These are phyloP conservation scores for Ypsolopha sequella DNA, from an alignment of 2,888 invertebrate species.

Conservation along the genomic window DNA sequence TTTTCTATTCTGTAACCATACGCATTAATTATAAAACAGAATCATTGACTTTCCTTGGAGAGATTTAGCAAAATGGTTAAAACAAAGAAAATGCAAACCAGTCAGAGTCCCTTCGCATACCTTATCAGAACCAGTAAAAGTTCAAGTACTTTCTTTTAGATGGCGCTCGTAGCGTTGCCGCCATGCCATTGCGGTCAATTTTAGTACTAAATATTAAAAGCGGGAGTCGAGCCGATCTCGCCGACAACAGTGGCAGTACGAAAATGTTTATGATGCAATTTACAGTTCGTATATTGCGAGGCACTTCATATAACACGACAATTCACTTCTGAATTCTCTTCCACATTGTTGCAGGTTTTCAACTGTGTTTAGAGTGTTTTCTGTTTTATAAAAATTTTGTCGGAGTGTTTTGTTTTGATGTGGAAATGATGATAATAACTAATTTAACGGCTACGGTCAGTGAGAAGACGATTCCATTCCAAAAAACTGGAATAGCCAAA, in stretches of 20 bases:
- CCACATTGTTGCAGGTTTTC: neutral
- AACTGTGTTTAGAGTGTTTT: too few relatives aligned
- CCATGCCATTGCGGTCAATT: conserved; percentile 16
- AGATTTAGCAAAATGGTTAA: neutral
- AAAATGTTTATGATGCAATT: conserved; percentile 61
- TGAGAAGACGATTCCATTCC: too few relatives aligned
- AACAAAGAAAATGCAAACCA: neutral
- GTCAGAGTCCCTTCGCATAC: too few relatives aligned
- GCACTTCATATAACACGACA: conserved; percentile 54
- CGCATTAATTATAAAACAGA: neutral
- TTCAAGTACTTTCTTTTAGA: conserved; percentile 34
- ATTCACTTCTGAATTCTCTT: conserved; percentile 37
- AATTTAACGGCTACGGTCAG: too few relatives aligned
- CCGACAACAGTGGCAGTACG: conserved; percentile 20
- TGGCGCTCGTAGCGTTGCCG: conserved; percentile 30
- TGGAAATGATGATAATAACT: too few relatives aligned
- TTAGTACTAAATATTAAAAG: conserved; percentile 24
- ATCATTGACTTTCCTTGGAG: neutral
- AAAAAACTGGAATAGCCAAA: too few relatives aligned
- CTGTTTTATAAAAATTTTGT: too few relatives aligned
- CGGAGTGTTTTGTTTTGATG: too few relatives aligned
- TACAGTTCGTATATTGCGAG: conserved; percentile 57
- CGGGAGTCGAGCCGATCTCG: conserved; percentile 17
- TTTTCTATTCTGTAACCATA: neutral
- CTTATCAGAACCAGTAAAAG: conserved; percentile 15